A percentile compares a stretch with the other conserved stretches of the same genome.
These are phyloP conservation scores for Lophura nycthemera DNA, from an alignment of 2,113 vertebrate species.

Conservation along the genomic window DNA sequence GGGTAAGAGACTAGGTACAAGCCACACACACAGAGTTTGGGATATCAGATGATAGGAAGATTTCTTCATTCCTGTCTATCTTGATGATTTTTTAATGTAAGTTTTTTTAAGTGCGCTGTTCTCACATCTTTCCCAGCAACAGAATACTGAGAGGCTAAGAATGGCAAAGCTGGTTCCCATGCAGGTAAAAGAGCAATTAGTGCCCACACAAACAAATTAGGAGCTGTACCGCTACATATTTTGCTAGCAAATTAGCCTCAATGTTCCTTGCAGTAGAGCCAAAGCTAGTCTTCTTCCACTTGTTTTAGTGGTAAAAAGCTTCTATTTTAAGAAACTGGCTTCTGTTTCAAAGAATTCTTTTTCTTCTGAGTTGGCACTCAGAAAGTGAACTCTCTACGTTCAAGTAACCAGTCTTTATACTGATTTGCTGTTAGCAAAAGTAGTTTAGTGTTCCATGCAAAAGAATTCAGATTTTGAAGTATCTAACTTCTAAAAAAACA, in stretches of 20 bases:
- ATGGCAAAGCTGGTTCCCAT: not conserved
- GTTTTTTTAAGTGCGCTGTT: not conserved
- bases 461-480: not conserved
- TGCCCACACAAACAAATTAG: not conserved
- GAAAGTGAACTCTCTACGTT: not conserved
- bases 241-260: not conserved
- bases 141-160: not conserved
- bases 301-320: not conserved
- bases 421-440: not conserved
- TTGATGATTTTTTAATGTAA: rapidly evolving
- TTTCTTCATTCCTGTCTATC: not conserved
- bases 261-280: not conserved
- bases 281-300: not conserved
- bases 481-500: not conserved
- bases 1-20: not conserved
- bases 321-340: not conserved
- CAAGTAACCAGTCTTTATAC: not conserved
- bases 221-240: not conserved
- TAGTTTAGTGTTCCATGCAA: not conserved
- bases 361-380: not conserved
- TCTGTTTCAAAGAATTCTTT: not conserved
- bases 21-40: not conserved
- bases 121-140: not conserved
- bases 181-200: not conserved
- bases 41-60: not conserved